Evolutionary conservation across 2,888 invertebrate species (phyloP).

Genomic region (Alitta virens): DNA sequence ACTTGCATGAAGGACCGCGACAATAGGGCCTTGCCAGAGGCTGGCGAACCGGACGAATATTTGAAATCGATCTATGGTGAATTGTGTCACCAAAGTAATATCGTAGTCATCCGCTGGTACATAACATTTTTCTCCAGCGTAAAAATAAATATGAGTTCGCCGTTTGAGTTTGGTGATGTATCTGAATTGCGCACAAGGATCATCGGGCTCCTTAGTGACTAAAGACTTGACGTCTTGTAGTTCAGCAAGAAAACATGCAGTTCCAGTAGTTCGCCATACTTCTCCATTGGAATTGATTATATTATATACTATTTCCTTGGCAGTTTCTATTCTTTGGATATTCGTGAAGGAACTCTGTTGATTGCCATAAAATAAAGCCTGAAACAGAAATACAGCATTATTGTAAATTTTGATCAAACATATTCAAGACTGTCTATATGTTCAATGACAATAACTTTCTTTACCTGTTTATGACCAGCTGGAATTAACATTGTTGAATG

Average conservation of each 20-base stretch:
- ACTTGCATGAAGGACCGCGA: slow-evolving; percentile 17
- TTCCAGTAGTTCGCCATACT: not conserved
- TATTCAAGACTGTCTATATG: too few species aligned
- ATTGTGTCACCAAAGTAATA: slow-evolving; percentile 12
- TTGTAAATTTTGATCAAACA: too few species aligned
- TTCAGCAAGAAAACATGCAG: not conserved
- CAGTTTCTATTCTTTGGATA: not conserved
- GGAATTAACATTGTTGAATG: too few species aligned
- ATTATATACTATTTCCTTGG: not conserved
- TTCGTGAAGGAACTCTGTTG: too few species aligned
- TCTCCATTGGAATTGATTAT: not conserved
- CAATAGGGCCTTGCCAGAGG: slow-evolving; percentile 17
- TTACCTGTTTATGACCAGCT: too few species aligned
- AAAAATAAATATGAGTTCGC: not conserved
- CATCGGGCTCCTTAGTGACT: not conserved
- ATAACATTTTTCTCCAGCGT: not conserved
- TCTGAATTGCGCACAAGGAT: not conserved
- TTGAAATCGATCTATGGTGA: slow-evolving; percentile 20
- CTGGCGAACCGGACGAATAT: slow-evolving; percentile 15
- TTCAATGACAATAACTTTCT: too few species aligned
- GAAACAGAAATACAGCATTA: too few species aligned
- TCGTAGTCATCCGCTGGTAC: not conserved
- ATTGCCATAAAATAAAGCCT: too few species aligned
- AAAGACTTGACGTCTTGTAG: not conserved
- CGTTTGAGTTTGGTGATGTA: not conserved